These are phyloP conservation scores for Mormyrus iriodes DNA, from an alignment of 2,113 vertebrate species.

Conservation along the genomic window DNA sequence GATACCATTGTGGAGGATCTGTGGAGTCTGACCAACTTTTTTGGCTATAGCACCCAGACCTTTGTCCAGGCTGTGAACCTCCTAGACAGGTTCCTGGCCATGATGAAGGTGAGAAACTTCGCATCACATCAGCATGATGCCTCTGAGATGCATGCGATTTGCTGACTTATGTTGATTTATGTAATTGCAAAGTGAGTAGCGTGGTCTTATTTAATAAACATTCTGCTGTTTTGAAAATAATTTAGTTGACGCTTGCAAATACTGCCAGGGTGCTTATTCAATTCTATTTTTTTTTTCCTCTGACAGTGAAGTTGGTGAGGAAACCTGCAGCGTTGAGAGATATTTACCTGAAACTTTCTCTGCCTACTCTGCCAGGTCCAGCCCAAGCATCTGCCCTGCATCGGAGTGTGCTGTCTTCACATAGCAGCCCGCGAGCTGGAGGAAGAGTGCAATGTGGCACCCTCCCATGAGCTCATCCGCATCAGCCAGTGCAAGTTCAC, in stretches of 20 bases:
- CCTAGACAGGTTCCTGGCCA: constrained; percentile 90
- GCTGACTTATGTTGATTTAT: background rate
- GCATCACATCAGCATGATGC: background rate
- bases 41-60: constrained; percentile 87
- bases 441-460: constrained; percentile 77
- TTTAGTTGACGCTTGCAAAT: background rate
- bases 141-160: background rate
- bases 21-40: constrained; percentile 91
- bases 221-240: background rate
- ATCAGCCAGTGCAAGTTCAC: constrained; percentile 95
- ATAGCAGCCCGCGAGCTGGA: constrained; percentile 79
- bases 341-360: background rate
- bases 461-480: constrained; percentile 84
- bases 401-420: constrained; percentile 87
- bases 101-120: constrained; percentile 77
- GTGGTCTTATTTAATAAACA: background rate
- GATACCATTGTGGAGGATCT: constrained; percentile 90
- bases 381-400: constrained; percentile 91
- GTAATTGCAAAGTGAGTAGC: background rate
- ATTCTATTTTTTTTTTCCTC: background rate
- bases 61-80: constrained; percentile 93
- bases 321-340: background rate
- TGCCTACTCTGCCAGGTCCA: constrained; percentile 67
- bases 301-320: background rate
- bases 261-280: background rate